Conservation (phyloP, 2,888 invertebrate genomes). For the Eucera pruinosa region DNA sequence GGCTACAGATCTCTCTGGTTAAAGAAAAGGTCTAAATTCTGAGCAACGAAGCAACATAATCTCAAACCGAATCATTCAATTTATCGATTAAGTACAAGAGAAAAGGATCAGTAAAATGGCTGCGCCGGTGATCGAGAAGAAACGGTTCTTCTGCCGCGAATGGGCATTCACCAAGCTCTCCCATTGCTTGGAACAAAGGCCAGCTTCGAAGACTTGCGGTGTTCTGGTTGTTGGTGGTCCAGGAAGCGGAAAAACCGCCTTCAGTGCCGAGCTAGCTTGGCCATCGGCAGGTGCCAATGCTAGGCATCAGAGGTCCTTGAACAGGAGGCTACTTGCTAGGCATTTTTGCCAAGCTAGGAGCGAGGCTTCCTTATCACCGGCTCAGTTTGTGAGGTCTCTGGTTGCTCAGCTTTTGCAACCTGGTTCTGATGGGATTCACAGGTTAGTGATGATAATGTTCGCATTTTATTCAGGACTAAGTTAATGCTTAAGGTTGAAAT, state of each 20-base stretch:
- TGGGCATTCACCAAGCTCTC: slow-evolving; percentile 98
- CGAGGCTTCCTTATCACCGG: slow-evolving; percentile 93
- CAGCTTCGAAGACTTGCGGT: slow-evolving; percentile 93
- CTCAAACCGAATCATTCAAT: not conserved
- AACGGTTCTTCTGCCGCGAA: slow-evolving; percentile 95
- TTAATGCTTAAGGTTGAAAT: too few species aligned
- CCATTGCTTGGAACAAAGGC: slow-evolving; percentile 95
- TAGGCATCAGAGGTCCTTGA: slow-evolving; percentile 90
- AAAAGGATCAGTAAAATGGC: slow-evolving; percentile 75
- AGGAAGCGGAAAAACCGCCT: slow-evolving; percentile 97
- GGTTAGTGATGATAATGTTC: slow-evolving; percentile 32
- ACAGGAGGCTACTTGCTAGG: slow-evolving; percentile 92
- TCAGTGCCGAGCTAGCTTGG: slow-evolving; percentile 92
- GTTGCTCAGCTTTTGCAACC: slow-evolving; percentile 93
- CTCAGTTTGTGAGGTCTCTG: slow-evolving; percentile 93
- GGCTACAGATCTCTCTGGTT: slow-evolving; percentile 28
- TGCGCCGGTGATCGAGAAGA: slow-evolving; percentile 86
- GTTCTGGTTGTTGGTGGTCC: slow-evolving; percentile 95
- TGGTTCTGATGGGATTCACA: slow-evolving; percentile 79
- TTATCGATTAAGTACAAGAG: slow-evolving; percentile 7
- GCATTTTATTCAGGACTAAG: too few species aligned
- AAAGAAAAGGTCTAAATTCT: slow-evolving; percentile 14
- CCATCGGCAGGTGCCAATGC: slow-evolving; percentile 89
- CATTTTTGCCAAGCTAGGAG: slow-evolving; percentile 95
- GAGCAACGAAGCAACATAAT: slow-evolving; percentile 38